Conservation (phyloP, 2,888 invertebrate species). For the Latrodectus hesperus region DNA sequence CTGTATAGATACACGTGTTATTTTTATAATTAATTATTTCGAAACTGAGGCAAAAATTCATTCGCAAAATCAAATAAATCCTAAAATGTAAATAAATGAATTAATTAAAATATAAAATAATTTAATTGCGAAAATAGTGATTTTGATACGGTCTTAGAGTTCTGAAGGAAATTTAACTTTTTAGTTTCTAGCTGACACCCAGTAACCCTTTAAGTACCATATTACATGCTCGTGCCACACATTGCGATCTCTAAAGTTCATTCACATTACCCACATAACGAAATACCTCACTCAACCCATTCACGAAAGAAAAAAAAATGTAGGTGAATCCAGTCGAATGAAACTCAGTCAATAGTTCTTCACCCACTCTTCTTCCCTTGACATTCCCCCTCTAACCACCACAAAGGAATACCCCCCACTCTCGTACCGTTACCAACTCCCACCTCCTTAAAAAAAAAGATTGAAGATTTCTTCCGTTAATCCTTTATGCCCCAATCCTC, state of each 20-base stretch:
- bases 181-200: no score
- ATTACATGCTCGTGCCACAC: no score
- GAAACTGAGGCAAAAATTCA: no score
- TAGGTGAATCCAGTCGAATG: background rate
- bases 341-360: slow-evolving; percentile 3
- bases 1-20: no score
- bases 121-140: no score
- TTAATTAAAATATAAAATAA: no score
- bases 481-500: slow-evolving; percentile 1
- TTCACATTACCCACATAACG: background rate
- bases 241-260: background rate
- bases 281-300: background rate
- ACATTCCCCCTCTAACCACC: background rate
- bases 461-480: slow-evolving; percentile 50
- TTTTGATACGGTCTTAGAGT: no score
- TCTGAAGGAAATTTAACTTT: no score
- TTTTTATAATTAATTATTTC: no score
- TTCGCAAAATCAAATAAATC: no score
- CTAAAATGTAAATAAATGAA: no score
- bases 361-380: background rate
- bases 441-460: slow-evolving; percentile 10
- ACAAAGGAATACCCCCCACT: slow-evolving; percentile 27
- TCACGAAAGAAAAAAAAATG: background rate
- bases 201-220: no score
- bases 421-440: slow-evolving; percentile 27